Evolutionary conservation across 2,113 vertebrate species (phyloP), one percentile per base, ranked within the genome.

Genomic region (Scolopax mira): DNA sequence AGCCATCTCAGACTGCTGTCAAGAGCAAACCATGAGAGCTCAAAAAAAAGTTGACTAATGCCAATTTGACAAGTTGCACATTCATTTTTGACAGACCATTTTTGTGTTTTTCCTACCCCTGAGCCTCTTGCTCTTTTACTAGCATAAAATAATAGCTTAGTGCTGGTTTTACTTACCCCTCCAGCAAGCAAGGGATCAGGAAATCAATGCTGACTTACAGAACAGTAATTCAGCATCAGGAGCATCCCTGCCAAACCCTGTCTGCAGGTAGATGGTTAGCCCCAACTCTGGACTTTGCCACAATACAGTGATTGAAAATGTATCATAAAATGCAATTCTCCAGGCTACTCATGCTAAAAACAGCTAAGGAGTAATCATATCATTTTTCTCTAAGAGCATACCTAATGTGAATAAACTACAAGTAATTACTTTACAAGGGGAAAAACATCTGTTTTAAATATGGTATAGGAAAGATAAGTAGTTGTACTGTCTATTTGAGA

Each of bases 361-460:
- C 0, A 1, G 11, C 74, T 77, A 61, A 93, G 64, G 12, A 51
- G 52, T 39, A 94, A 83, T 79, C 46, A 44, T 84, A 77, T n/a
- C 0, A 13, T 88, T 95, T 94, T 87, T 57, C 42, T 74, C 27
- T 65, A 18, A 13, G 12, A 49, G 67, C 9, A 16, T 88, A 70
- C 8, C 27, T 82, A 86, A 85, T 67, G 65, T 3, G 3, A 93
- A 72, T 57, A 77, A 41, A 79, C 46, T 62, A 79, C 85, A 67
- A 92, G 81, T 81, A 93, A 70, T 78, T 86, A 87, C 72, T 85
- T 77, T 80, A 85, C 72, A 55, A 61, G 54, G 19, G 39, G n/a
- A 62, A 85, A 93, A 89, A 44, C 55, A 84, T 62, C 54, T 87
- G 54, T 85, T 93, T 52, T 92, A 74, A 91, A 80, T 80, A 77